These are phyloP conservation scores for Phyto melanocephala DNA, from an alignment of 2,888 invertebrate genomes.

Conservation along the genomic window DNA sequence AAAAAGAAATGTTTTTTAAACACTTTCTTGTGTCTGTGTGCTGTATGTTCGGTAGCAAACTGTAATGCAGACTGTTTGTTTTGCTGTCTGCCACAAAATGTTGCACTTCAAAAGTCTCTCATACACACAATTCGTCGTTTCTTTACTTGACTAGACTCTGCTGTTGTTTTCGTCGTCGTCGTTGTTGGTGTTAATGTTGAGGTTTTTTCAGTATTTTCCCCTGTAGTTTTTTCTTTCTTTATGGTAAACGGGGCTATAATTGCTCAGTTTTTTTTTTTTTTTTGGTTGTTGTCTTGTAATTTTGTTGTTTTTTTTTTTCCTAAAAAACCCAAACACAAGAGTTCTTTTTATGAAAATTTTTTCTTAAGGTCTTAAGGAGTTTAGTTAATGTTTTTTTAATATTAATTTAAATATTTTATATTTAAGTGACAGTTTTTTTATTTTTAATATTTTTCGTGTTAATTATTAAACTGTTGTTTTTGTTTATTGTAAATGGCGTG, in stretches of 20 bases:
- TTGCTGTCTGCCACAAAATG: conserved; percentile 54
- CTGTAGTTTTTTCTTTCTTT: not conserved
- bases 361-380: conserved; percentile 22
- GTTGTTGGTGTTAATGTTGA: not conserved
- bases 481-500: conserved; percentile 62
- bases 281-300: conserved; percentile 44
- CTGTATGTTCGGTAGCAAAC: conserved; percentile 54
- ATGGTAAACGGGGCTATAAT: not conserved
- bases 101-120: conserved; percentile 57
- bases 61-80: conserved; percentile 58
- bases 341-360: conserved; percentile 29
- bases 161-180: conserved; percentile 5
- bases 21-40: conserved; percentile 8
- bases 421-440: conserved; percentile 47
- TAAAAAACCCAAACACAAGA: not conserved
- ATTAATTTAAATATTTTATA: not conserved
- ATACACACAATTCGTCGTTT: conserved; percentile 26
- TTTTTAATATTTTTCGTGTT: conserved; percentile 28
- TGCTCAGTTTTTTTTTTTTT: not conserved
- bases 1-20: conserved; percentile 3
- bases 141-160: conserved; percentile 48
- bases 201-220: conserved; percentile 8
- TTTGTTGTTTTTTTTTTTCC: conserved; percentile 17
- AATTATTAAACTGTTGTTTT: conserved; percentile 16
- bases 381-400: conserved; percentile 18